Base-by-base conservation (phyloP, 1,140 invertebrate species). In the Heliothis subflexa region DNA sequence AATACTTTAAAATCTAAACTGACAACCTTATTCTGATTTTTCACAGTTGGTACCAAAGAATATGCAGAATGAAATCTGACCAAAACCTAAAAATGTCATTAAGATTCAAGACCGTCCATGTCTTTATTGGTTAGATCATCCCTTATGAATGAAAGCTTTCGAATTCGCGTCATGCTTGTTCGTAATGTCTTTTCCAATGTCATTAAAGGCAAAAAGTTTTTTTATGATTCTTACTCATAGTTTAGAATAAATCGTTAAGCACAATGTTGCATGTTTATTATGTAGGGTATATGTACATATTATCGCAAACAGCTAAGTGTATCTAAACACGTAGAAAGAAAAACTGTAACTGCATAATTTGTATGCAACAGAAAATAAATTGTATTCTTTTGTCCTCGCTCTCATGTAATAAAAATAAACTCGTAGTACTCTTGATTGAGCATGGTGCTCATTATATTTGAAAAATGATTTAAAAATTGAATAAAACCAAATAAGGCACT, bases 191-290 rank as follows among this genome's bases (percentile, higher is more conserved):
- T 40, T 7, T 3, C 62, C 16, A 64, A 16, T n/a, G n/a, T 40
- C 33, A 40, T 40, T 40, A 64, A 64, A 64, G 40, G 61, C 28
- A 45, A 40, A 18, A 16, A 55, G 54, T 40, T 9, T 64, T 45
- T 64, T 45, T 45, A 33, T 64, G 16, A 16, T 2, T 45, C 33
- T 64, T 18, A 45, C 28, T 64, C 61, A 64, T 28, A 16, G 10
- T 11, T 64, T 18, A 10, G 10, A 54, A 40, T n/a, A n/a, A 62
- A n/a, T 62, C 59, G 14, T 64, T 33, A 64, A 64, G 62, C 16
- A 66, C 62, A 4, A 5, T 21, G 62, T 47, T 66, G 40, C 40
- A 66, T 66, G 62, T 47, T 66, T 66, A 66, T 47, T 64, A 47
- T 40, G n/a, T 16, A 45, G 4, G 14, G 52, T n/a, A 18, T 18